Percentiles rank a stretch among this genome's conserved stretches.
phyloP scores from a whole-genome alignment of 64 coral and sea anemone species.

The Montipora foliosa region DNA sequence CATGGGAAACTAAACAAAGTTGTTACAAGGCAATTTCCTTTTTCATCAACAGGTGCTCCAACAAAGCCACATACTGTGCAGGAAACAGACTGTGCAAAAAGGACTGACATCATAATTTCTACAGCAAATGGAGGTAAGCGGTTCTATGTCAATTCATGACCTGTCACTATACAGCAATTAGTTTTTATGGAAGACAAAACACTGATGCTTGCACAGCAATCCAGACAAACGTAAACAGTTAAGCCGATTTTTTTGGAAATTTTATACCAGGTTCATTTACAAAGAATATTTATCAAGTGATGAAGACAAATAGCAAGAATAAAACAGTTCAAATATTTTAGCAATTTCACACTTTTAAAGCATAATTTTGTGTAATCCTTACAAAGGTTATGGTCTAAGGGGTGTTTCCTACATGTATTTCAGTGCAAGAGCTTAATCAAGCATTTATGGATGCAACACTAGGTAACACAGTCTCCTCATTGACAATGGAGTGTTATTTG shows the following conservation, averaged over 20 bases:
- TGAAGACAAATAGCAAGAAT: not conserved
- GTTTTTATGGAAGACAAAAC: not conserved
- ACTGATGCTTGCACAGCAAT: not conserved
- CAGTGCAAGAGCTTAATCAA: not conserved
- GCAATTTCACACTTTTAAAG: not conserved
- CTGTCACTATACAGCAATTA: not conserved
- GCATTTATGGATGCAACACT: not conserved
- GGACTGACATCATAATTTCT: not conserved
- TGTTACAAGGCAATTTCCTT: not conserved
- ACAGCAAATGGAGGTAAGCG: conserved; percentile 20
- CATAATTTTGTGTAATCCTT: not conserved
- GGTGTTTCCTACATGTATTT: not conserved
- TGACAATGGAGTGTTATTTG: not conserved
- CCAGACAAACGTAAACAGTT: not conserved
- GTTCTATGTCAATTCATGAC: conserved; percentile 9
- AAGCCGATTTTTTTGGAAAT: no score
- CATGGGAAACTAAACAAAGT: no score
- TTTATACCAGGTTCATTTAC: no score
- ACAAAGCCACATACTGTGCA: not conserved
- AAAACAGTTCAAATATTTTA: not conserved
- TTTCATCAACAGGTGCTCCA: not conserved
- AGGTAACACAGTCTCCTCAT: not conserved
- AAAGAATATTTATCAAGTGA: not conserved
- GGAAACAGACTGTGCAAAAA: not conserved
- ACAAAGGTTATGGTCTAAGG: not conserved